A percentile compares a stretch with the other conserved stretches of the same genome.
Evolutionary conservation across 1,140 invertebrate genomes (phyloP).

Genomic region (Eupeodes corollae): DNA sequence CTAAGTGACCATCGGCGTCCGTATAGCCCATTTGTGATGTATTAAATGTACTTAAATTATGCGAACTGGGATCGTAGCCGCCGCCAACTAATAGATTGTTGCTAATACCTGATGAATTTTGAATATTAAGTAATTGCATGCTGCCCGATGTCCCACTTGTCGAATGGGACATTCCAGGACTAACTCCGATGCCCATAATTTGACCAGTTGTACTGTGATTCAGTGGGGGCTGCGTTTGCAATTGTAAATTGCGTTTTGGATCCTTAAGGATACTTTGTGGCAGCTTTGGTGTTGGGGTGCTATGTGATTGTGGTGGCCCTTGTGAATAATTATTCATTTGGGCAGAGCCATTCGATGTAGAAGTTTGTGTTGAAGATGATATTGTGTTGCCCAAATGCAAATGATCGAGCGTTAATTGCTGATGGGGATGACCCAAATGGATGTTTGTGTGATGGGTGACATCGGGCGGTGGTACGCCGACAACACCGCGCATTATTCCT

Average conservation of each 20-base stretch:
- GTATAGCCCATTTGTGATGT: constrained; percentile 26
- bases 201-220: constrained; percentile 24
- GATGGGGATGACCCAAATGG: too few species aligned
- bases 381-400: too few species aligned
- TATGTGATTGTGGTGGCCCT: background rate
- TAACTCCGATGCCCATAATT: constrained; percentile 8
- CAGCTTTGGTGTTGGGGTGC: constrained; percentile 37
- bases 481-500: constrained; percentile 29
- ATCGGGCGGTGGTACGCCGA: constrained; percentile 30
- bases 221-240: constrained; percentile 13
- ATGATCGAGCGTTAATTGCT: too few species aligned
- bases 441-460: constrained; percentile 30
- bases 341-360: too few species aligned
- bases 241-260: constrained; percentile 42
- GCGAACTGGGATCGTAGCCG: constrained; percentile 26
- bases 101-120: constrained; percentile 20
- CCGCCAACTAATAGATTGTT: constrained; percentile 32
- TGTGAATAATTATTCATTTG: too few species aligned
- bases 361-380: too few species aligned
- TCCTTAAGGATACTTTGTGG: constrained; percentile 50
- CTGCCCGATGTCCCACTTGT: constrained; percentile 18
- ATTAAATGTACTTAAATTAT: constrained; percentile 31
- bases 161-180: constrained; percentile 4
- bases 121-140: constrained; percentile 34
- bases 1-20: constrained; percentile 35